Evolutionary conservation across 2,113 vertebrate genomes (phyloP), one percentile per base, ranked within the genome.

Genomic region (Anarrhichthys ocellatus): DNA sequence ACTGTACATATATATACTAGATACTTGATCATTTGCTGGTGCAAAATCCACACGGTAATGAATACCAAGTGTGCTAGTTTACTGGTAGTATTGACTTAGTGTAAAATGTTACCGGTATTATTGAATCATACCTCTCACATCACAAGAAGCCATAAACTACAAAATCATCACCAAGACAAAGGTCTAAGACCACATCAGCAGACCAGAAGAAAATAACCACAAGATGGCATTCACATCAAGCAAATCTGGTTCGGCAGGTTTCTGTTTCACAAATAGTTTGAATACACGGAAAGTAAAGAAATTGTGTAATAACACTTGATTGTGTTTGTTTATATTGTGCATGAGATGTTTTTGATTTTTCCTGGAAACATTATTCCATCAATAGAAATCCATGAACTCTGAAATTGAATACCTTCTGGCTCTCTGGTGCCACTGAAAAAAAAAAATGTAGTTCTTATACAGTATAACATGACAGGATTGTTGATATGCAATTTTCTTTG

Each of bases 211-310:
- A 10, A 36, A 66, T 66, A 72, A 66, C 78, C 61, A 76, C 73
- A 65, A 80, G 77, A 66, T 71, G 72, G 50, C 83, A 71, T 58
- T 48, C 58, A 9, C 2, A 40, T 6, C 56, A 56, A 46, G 36
- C 40, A 27, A 52, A 71, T 56, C 7, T n/a, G 20, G 6, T 13
- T 38, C 17, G n/a, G 20, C 58, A 50, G 13, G 20, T n/a, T 59
- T 9, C 29, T 34, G 48, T 9, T 56, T n/a, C 24, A n/a, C 18
- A 50, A 34, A 68, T 13, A 40, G 18, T 17, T 44, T 67, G 4
- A 32, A 42, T 44, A 50, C n/a, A 17, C 6, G 5, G 10, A 29
- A 42, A 29, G 48, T 2, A 40, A 17, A 27, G 14, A 6, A 2
- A 38, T 9, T 17, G 8, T n/a, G 20, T 40, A 52, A 66, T 15